These are phyloP conservation scores for Aromia moschata DNA, from an alignment of 2,888 invertebrate species.

Conservation along the genomic window DNA sequence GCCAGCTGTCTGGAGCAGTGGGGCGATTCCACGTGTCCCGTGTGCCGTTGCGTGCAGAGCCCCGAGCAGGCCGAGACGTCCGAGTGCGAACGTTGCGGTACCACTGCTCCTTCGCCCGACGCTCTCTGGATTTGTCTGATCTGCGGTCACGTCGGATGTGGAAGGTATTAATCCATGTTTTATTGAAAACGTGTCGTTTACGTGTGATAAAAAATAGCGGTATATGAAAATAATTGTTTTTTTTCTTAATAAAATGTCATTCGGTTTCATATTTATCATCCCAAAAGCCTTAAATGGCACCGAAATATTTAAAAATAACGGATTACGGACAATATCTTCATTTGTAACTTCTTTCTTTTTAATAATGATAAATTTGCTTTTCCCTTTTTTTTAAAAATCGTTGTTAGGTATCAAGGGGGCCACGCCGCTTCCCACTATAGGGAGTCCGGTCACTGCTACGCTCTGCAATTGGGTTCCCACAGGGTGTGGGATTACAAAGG, in stretches of 20 bases:
- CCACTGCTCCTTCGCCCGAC: slow-evolving; percentile 70
- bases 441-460: slow-evolving; percentile 96
- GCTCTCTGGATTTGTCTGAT: slow-evolving; percentile 98
- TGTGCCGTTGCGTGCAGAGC: slow-evolving; percentile 82
- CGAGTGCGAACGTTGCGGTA: slow-evolving; percentile 69
- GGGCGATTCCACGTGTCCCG: slow-evolving; percentile 97
- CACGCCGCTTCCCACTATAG: slow-evolving; percentile 97
- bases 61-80: slow-evolving; percentile 68
- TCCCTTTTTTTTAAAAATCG: too few relatives aligned
- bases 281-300: too few relatives aligned
- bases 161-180: slow-evolving; percentile 59
- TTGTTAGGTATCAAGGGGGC: slow-evolving; percentile 70
- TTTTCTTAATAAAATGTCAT: too few relatives aligned
- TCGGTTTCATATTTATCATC: too few relatives aligned
- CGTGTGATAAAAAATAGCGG: too few relatives aligned
- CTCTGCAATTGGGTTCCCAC: slow-evolving; percentile 94
- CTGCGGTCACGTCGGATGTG: slow-evolving; percentile 98
- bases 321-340: too few relatives aligned
- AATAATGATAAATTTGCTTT: too few relatives aligned
- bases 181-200: not conserved
- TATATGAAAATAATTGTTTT: too few relatives aligned
- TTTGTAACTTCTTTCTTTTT: not conserved
- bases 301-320: too few relatives aligned
- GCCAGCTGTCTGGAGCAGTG: slow-evolving; percentile 94
- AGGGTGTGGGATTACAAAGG: slow-evolving; percentile 99